Evolutionary conservation across 1,140 invertebrate species (phyloP).

Genomic region (Thaumetopoea pityocampa): DNA sequence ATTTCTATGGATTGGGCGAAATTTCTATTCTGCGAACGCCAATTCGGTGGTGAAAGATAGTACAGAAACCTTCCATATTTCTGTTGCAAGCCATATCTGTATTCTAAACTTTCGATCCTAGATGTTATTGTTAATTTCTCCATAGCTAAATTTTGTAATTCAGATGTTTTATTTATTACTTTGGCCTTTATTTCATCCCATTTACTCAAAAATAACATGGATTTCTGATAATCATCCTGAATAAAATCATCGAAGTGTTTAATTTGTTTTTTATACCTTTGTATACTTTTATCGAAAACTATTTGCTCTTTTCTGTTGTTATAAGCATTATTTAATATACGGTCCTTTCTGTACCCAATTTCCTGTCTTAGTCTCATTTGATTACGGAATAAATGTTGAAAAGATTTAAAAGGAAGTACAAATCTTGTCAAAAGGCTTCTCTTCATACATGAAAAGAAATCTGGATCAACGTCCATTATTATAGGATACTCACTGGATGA

Average conservation of each 20-base stretch:
- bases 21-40: slow-evolving; percentile 68
- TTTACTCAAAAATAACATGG: slow-evolving; percentile 70
- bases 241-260: slow-evolving; percentile 78
- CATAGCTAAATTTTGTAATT: slow-evolving; percentile 61
- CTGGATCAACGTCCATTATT: slow-evolving; percentile 38
- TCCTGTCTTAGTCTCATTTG: slow-evolving; percentile 35
- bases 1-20: slow-evolving; percentile 63
- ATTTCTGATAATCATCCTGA: slow-evolving; percentile 76
- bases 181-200: slow-evolving; percentile 64
- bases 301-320: slow-evolving; percentile 73
- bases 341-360: slow-evolving; percentile 74
- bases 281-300: slow-evolving; percentile 62
- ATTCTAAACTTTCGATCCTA: slow-evolving; percentile 77
- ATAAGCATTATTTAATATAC: slow-evolving; percentile 75
- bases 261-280: slow-evolving; percentile 66
- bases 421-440: slow-evolving; percentile 21
- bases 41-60: slow-evolving; percentile 77
- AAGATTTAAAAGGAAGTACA: slow-evolving; percentile 39
- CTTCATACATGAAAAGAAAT: slow-evolving; percentile 38
- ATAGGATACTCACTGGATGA: slow-evolving; percentile 25
- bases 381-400: slow-evolving; percentile 31
- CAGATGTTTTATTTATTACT: slow-evolving; percentile 58
- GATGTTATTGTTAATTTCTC: slow-evolving; percentile 69
- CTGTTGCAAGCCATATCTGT: slow-evolving; percentile 77
- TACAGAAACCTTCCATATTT: slow-evolving; percentile 81